phyloP scores from a whole-genome alignment of 2,888 invertebrate genomes.

The Clusia tigrina region DNA sequence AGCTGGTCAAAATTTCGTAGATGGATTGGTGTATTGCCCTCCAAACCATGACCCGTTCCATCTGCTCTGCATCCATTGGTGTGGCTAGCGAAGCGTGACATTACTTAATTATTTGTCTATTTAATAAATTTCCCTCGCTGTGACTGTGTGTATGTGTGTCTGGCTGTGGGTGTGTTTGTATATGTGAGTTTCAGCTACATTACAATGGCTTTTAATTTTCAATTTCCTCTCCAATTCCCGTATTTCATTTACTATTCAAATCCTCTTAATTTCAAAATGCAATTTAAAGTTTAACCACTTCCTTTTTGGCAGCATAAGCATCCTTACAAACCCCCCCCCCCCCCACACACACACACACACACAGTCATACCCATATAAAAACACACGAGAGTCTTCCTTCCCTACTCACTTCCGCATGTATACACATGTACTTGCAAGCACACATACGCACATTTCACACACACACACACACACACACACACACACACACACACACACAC shows the following conservation, averaged over 20 bases:
- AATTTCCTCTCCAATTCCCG: not conserved
- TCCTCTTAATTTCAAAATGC: not conserved
- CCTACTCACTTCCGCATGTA: not conserved
- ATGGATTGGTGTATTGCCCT: too few species aligned
- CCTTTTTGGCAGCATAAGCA: not conserved
- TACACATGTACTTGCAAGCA: not conserved
- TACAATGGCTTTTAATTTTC: not conserved
- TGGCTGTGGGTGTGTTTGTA: too few species aligned
- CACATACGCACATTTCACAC: too few species aligned
- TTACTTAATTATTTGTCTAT: too few species aligned
- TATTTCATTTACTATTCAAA: constrained; percentile 1
- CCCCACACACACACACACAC: not conserved
- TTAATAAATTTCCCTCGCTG: too few species aligned
- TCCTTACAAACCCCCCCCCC: too few species aligned
- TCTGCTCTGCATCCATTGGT: too few species aligned
- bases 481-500: not conserved
- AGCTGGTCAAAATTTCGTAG: too few species aligned
- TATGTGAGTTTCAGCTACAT: not conserved
- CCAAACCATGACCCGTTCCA: too few species aligned
- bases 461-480: not conserved
- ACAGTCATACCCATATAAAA: not conserved
- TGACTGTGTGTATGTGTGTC: too few species aligned
- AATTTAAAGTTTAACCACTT: constrained; percentile 5
- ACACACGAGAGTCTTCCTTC: not conserved
- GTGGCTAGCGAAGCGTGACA: too few species aligned